These are phyloP conservation scores for Numenius phaeopus DNA, from an alignment of 2,797 vertebrate genomes.

Conservation along the genomic window DNA sequence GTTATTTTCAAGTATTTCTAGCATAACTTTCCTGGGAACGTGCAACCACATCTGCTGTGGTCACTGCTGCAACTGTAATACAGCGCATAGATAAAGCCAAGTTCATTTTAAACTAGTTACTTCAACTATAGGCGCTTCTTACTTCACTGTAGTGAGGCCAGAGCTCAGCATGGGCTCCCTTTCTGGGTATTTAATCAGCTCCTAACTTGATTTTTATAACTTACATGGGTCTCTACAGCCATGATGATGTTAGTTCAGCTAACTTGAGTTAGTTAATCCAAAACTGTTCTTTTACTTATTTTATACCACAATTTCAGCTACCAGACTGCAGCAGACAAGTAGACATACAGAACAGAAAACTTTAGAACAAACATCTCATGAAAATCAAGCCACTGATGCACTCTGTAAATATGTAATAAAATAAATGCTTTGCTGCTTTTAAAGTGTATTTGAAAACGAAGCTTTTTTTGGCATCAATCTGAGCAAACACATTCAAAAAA, in stretches of 20 bases:
- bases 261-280: not conserved
- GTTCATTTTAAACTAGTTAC: not conserved
- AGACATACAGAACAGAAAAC: not conserved
- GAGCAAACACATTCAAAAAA: not conserved
- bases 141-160: not conserved
- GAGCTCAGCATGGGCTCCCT: not conserved
- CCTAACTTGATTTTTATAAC: not conserved
- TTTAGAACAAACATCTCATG: not conserved
- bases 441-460: not conserved
- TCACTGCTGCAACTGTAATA: not conserved
- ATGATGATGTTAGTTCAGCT: not conserved
- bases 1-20: not conserved
- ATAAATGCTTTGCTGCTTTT: not conserved
- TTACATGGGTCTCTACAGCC: not conserved
- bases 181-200: not conserved
- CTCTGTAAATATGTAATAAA: not conserved
- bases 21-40: not conserved
- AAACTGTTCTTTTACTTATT: not conserved
- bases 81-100: accelerated
- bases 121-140: not conserved
- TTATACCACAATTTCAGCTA: not conserved
- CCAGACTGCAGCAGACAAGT: not conserved
- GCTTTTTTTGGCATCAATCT: not conserved
- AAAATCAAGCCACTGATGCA: not conserved
- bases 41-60: not conserved